A percentile compares a stretch with the other conserved stretches of the same genome.
phyloP scores from a whole-genome alignment of 2,888 invertebrate genomes.

The Nycteola revayana region DNA sequence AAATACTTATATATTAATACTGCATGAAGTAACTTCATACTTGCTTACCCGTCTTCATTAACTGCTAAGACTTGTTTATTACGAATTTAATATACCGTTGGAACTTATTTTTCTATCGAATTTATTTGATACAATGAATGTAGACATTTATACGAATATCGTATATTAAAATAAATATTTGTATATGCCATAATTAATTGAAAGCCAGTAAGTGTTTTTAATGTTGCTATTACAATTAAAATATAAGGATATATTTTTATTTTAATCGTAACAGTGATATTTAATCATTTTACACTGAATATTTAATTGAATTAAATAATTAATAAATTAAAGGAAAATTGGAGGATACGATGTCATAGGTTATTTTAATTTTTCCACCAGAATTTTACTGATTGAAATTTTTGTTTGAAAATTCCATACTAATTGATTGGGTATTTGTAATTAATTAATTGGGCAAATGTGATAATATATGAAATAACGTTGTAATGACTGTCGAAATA shows the following conservation, averaged over 20 bases:
- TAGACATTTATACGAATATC: conserved; percentile 26
- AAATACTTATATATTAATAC: too few species aligned
- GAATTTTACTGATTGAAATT: conserved; percentile 35
- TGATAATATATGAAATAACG: too few species aligned
- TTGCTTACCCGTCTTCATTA: too few species aligned
- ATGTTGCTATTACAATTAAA: conserved; percentile 9
- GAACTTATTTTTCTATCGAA: too few species aligned
- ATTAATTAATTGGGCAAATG: too few species aligned
- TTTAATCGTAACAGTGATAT: conserved; percentile 9
- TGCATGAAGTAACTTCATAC: too few species aligned
- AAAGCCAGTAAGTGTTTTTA: conserved; percentile 8
- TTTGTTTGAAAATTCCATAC: conserved; percentile 6
- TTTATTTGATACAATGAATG: conserved; percentile 11
- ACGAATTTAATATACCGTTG: too few species aligned
- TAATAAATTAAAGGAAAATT: conserved; percentile 23
- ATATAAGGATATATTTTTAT: conserved; percentile 1
- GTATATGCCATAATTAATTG: conserved; percentile 18
- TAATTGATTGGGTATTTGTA: neutral
- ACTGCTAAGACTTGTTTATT: too few species aligned
- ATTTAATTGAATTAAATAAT: conserved; percentile 15
- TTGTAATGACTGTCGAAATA: too few species aligned
- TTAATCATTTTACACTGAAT: conserved; percentile 19
- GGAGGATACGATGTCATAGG: conserved; percentile 8
- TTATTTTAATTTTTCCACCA: conserved; percentile 23
- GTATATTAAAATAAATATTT: conserved; percentile 4